Evolutionary conservation across 2,888 invertebrate genomes (phyloP).

Genomic region (Drosophila eohydei): DNA sequence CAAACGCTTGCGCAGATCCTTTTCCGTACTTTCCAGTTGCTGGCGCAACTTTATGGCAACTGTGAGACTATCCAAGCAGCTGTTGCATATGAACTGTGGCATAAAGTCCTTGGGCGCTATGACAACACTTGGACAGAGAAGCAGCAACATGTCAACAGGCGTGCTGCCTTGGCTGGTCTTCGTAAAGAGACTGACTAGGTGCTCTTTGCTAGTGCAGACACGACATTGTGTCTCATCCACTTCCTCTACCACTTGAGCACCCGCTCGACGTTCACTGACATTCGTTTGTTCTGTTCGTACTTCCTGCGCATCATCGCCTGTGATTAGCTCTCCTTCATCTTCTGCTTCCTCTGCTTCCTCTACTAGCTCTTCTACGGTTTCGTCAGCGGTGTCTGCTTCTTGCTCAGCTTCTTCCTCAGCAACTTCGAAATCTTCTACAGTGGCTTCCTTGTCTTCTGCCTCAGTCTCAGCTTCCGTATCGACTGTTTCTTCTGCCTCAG

Average conservation of each 20-base stretch:
- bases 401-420: constrained; percentile 1
- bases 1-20: constrained; percentile 83
- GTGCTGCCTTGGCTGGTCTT: constrained; percentile 70
- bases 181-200: constrained; percentile 82
- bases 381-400: constrained; percentile 5
- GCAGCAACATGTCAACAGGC: constrained; percentile 84
- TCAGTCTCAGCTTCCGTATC: constrained; percentile 4
- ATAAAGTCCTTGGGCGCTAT: constrained; percentile 84
- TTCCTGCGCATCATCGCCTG: constrained; percentile 61
- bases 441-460: background rate
- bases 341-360: constrained; percentile 20
- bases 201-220: constrained; percentile 81
- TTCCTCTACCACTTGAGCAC: constrained; percentile 55
- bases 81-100: constrained; percentile 84
- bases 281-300: constrained; percentile 23
- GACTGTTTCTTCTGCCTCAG: background rate
- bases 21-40: constrained; percentile 84
- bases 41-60: constrained; percentile 83
- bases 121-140: constrained; percentile 83
- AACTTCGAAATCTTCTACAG: constrained; percentile 1
- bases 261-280: constrained; percentile 36
- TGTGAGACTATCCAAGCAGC: constrained; percentile 83
- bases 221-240: constrained; percentile 84
- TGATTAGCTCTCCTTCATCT: constrained; percentile 61
- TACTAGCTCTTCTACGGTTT: constrained; percentile 15